phyloP scores from a whole-genome alignment of 1,140 invertebrate species.

The Eueides isabella region DNA sequence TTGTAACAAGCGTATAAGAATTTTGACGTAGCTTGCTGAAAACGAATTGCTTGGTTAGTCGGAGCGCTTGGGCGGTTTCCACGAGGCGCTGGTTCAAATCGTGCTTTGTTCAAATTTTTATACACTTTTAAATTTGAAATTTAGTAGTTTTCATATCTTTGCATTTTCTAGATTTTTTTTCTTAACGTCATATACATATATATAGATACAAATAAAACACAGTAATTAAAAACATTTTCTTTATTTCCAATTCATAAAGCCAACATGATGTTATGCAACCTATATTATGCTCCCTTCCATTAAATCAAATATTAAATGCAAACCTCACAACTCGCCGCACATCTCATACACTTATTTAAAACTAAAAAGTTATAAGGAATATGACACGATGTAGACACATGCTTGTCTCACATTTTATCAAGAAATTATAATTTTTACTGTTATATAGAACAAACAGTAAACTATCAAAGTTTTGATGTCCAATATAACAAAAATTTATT shows the following conservation, averaged over 20 bases:
- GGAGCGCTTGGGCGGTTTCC: too few relatives aligned
- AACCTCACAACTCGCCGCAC: slow-evolving; percentile 14
- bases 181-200: neutral
- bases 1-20: too few relatives aligned
- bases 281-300: slow-evolving; percentile 51
- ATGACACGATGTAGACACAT: slow-evolving; percentile 71
- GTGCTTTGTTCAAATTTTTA: too few relatives aligned
- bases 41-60: too few relatives aligned
- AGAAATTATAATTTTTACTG: neutral
- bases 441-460: neutral
- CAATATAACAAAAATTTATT: neutral
- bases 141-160: too few relatives aligned
- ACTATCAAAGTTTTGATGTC: neutral
- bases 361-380: slow-evolving; percentile 73
- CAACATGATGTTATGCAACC: slow-evolving; percentile 72
- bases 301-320: slow-evolving; percentile 74
- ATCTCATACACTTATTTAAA: slow-evolving; percentile 65
- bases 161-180: too few relatives aligned
- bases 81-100: too few relatives aligned
- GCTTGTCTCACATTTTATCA: slow-evolving; percentile 12
- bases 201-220: slow-evolving; percentile 40
- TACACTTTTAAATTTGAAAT: too few relatives aligned
- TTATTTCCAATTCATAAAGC: slow-evolving; percentile 77
- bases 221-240: slow-evolving; percentile 57
- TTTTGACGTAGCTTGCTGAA: too few relatives aligned